Evolutionary conservation across 2,113 vertebrate species (phyloP).

Genomic region (Elephas maximus): DNA sequence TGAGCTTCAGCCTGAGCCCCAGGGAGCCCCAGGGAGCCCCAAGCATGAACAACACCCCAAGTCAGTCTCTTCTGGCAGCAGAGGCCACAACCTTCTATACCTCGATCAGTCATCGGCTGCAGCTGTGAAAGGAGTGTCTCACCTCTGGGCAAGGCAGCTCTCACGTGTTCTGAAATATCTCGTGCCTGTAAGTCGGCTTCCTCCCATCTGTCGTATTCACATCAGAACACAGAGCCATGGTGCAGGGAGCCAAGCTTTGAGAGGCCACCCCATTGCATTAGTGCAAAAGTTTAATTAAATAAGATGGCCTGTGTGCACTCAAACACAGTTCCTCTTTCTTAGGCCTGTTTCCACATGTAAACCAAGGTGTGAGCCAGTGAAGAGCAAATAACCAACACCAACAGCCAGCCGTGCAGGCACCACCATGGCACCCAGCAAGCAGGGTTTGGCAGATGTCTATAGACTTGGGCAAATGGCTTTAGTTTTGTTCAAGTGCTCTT

Average conservation of each 20-base stretch:
- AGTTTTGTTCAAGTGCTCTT: background rate
- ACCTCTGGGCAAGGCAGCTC: background rate
- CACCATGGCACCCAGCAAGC: too few species aligned
- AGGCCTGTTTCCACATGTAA: background rate
- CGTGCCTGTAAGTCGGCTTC: background rate
- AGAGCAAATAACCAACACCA: background rate
- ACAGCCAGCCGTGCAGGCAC: too few species aligned
- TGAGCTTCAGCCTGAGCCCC: too few species aligned
- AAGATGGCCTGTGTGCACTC: background rate
- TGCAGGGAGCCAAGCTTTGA: fast-evolving
- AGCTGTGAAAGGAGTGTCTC: too few species aligned
- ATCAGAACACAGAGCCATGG: background rate
- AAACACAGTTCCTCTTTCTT: background rate
- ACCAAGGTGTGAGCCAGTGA: background rate
- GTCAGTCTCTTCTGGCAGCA: too few species aligned
- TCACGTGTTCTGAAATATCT: background rate
- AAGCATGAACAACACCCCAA: too few species aligned
- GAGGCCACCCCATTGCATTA: fast-evolving
- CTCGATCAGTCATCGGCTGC: too few species aligned
- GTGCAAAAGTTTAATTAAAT: background rate
- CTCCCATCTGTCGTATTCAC: background rate
- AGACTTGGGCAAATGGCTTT: background rate
- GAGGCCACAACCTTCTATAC: background rate
- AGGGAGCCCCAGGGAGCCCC: too few species aligned
- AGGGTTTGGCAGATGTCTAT: background rate